These are phyloP conservation scores for Semnopithecus entellus DNA, from an alignment of 2,113 vertebrate genomes.

Conservation along the genomic window DNA sequence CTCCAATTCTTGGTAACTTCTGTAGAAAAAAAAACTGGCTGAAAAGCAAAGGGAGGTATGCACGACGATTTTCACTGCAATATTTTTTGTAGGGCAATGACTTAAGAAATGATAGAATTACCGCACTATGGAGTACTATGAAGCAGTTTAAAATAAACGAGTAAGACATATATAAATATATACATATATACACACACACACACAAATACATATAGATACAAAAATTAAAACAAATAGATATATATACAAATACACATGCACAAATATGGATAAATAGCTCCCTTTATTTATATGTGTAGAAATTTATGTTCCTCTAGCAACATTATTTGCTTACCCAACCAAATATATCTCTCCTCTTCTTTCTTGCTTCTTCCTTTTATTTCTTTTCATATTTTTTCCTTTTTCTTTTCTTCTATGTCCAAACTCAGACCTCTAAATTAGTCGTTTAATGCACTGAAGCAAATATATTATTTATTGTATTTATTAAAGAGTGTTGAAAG, in stretches of 20 bases:
- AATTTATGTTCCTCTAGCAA: background rate
- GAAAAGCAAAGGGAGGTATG: background rate
- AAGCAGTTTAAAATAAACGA: background rate
- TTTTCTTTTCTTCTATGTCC: background rate
- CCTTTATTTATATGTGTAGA: background rate
- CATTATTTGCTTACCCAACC: background rate
- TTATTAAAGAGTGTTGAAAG: constrained; percentile 2
- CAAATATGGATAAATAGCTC: background rate
- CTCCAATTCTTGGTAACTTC: background rate
- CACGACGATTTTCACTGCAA: background rate
- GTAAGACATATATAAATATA: background rate
- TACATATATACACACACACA: background rate
- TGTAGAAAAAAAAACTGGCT: background rate
- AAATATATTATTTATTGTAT: background rate
- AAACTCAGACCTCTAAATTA: background rate
- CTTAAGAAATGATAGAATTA: background rate
- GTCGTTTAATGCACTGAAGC: background rate
- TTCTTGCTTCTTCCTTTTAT: background rate
- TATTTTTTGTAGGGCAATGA: background rate
- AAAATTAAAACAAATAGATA: background rate
- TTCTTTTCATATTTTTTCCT: background rate
- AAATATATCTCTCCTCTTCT: background rate
- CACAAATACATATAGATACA: background rate
- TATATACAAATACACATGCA: background rate
- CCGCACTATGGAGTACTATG: background rate